phyloP scores from a whole-genome alignment of 2,113 vertebrate species.

The Nyctibius bracteatus region DNA sequence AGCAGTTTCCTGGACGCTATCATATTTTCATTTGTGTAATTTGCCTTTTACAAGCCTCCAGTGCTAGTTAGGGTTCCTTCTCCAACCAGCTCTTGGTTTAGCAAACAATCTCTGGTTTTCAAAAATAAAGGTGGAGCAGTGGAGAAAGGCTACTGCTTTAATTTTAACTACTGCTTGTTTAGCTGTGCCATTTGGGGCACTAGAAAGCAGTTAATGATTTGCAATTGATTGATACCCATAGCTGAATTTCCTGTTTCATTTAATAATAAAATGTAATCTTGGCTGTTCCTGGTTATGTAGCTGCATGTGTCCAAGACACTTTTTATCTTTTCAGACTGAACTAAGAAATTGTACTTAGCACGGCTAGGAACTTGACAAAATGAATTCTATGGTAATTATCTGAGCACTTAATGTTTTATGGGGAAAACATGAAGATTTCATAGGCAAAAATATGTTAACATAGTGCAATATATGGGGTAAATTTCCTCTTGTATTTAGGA shows the following conservation, averaged over 20 bases:
- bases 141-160: neutral
- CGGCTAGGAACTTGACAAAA: neutral
- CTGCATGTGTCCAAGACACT: neutral
- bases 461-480: neutral
- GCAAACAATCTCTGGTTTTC: neutral
- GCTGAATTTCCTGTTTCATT: neutral
- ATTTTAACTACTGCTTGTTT: neutral
- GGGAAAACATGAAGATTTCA: neutral
- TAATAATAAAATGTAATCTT: neutral
- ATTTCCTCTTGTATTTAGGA: neutral
- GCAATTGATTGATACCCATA: neutral
- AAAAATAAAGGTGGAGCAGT: neutral
- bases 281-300: neutral
- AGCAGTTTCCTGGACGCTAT: neutral
- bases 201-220: neutral
- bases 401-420: neutral
- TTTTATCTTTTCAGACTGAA: neutral
- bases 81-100: neutral
- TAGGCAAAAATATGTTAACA: neutral
- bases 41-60: neutral
- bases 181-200: neutral
- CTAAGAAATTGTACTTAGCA: neutral
- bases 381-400: neutral
- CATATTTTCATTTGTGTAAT: neutral
- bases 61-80: neutral